Conservation (phyloP, 2,888 invertebrate genomes). For the Microdon myrmicae region DNA sequence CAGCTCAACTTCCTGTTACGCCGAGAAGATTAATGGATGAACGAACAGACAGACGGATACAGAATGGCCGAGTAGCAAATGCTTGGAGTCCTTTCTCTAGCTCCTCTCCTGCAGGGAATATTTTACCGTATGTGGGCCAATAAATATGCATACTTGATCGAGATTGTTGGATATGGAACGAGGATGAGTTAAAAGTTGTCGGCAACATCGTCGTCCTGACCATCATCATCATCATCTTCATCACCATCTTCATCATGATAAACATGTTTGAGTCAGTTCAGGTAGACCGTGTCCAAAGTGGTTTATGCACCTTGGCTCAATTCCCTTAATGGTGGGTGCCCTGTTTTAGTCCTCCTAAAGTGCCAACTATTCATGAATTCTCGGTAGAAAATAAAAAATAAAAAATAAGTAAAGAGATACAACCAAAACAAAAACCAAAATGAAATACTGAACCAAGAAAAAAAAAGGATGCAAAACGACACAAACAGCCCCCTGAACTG, state of each 20-base stretch:
- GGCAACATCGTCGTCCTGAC: no score
- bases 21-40: constrained; percentile 51
- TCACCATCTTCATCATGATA: no score
- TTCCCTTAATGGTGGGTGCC: constrained; percentile 52
- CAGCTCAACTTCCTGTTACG: constrained; percentile 45
- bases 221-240: constrained; percentile 45
- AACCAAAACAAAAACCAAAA: no score
- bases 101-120: constrained; percentile 59
- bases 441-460: no score
- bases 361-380: constrained; percentile 52
- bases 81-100: neutral
- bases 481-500: no score
- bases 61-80: constrained; percentile 35
- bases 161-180: no score
- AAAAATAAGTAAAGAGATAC: no score
- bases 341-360: constrained; percentile 49
- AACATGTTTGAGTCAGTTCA: constrained; percentile 36
- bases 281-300: constrained; percentile 51
- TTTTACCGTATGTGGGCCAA: constrained; percentile 65
- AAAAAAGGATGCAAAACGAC: neutral
- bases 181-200: constrained; percentile 48
- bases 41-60: constrained; percentile 33
- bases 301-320: constrained; percentile 49
- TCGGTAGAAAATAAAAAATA: constrained; percentile 24
- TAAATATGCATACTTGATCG: constrained; percentile 62